Conservation (phyloP, 1,140 invertebrate species). For the Temnothorax longispinosus region DNA sequence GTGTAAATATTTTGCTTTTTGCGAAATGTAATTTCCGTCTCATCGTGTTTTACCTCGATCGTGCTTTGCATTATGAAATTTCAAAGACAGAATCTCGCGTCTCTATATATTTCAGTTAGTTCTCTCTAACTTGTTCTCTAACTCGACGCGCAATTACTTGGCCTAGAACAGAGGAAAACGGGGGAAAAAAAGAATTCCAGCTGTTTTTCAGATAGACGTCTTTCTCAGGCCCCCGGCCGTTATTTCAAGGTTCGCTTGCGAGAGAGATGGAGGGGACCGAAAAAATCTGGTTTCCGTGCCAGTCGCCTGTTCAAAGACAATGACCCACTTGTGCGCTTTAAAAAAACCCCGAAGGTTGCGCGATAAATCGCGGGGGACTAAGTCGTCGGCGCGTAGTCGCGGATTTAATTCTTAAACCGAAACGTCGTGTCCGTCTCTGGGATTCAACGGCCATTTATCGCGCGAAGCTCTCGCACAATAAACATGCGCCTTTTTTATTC, state of each 20-base stretch:
- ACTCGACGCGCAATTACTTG: not conserved
- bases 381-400: constrained; percentile 6
- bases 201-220: not conserved
- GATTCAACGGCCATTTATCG: constrained; percentile 10
- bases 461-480: not conserved
- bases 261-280: not conserved
- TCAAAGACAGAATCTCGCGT: not conserved
- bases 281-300: constrained; percentile 33
- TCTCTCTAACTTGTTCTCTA: constrained; percentile 9
- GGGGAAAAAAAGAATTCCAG: not conserved
- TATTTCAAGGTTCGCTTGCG: constrained; percentile 29
- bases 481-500: not conserved
- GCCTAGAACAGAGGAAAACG: not conserved
- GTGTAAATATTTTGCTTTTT: constrained; percentile 24
- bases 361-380: constrained; percentile 22
- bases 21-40: constrained; percentile 29
- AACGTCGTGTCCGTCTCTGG: not conserved
- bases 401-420: constrained; percentile 16
- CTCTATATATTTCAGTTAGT: not conserved
- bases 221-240: not conserved
- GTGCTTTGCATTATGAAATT: constrained; percentile 13
- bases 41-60: not conserved
- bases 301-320: constrained; percentile 15
- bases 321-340: constrained; percentile 57
- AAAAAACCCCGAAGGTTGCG: constrained; percentile 32